Percentiles rank a stretch among this genome's conserved stretches.
phyloP scores from a whole-genome alignment of 2,888 invertebrate species.

The Scelioninae gen. 2 region DNA sequence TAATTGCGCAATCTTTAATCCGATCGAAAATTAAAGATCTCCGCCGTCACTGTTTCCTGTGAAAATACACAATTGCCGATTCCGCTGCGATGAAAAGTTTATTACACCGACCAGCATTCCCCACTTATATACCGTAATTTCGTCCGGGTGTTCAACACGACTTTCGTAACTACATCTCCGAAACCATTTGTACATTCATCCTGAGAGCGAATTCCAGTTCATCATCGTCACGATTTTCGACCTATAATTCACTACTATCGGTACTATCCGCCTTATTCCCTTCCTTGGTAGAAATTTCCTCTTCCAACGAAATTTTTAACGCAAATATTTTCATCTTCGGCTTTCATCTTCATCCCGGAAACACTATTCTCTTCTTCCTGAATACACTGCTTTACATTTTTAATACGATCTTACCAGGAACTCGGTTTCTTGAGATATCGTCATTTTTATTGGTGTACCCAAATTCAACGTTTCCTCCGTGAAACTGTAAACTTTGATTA shows the following conservation, averaged over 20 bases:
- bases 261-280: constrained; percentile 10
- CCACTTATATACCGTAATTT: constrained; percentile 40
- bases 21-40: constrained; percentile 36
- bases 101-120: constrained; percentile 35
- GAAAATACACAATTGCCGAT: constrained; percentile 28
- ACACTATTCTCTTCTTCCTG: constrained; percentile 15
- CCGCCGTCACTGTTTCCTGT: constrained; percentile 6
- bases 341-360: constrained; percentile 39
- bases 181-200: constrained; percentile 45
- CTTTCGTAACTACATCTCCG: constrained; percentile 45
- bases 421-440: too few relatives aligned
- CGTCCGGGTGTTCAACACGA: constrained; percentile 33
- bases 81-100: constrained; percentile 38
- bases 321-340: constrained; percentile 25
- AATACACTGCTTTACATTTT: constrained; percentile 19
- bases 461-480: too few relatives aligned
- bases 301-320: constrained; percentile 31
- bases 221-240: constrained; percentile 42
- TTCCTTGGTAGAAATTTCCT: constrained; percentile 3
- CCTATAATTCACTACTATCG: constrained; percentile 45
- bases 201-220: constrained; percentile 19
- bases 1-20: constrained; percentile 19
- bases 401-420: too few relatives aligned
- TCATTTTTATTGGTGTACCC: too few relatives aligned
- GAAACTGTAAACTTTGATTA: too few relatives aligned